Conservation (phyloP, 2,888 invertebrate genomes). For the Eremobia ochroleuca region DNA sequence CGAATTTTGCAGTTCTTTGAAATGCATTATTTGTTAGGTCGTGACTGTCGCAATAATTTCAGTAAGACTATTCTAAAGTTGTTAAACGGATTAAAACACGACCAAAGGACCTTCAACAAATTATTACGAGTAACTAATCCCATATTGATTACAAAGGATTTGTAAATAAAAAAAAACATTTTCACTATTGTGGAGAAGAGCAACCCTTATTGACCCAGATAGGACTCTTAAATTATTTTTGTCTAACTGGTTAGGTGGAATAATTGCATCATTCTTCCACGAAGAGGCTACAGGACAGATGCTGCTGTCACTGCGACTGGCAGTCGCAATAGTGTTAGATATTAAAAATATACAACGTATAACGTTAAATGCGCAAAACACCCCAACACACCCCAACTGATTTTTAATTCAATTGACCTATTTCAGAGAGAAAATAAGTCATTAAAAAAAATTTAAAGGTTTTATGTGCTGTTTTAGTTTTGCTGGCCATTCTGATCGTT, state of each 20-base stretch:
- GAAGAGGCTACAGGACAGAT: not conserved
- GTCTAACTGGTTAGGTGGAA: not conserved
- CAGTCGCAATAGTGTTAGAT: not conserved
- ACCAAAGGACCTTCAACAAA: not conserved
- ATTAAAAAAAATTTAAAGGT: no score
- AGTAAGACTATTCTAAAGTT: not conserved
- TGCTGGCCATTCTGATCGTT: no score
- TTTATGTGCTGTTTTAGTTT: no score
- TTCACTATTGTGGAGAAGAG: not conserved
- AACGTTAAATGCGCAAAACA: no score
- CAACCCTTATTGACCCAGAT: not conserved
- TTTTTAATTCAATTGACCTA: no score
- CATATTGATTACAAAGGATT: not conserved
- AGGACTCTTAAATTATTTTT: not conserved
- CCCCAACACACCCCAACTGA: no score
- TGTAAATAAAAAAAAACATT: not conserved
- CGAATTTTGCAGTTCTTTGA: not conserved
- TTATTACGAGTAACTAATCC: not conserved
- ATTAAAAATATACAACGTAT: no score
- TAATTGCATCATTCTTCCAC: not conserved
- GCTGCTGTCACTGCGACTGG: not conserved
- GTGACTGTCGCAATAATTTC: not conserved
- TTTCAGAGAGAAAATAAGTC: no score
- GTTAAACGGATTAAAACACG: not conserved
- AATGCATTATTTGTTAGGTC: not conserved